These are phyloP conservation scores for Ceratotherium simum DNA, from an alignment of 2,113 vertebrate species.

Conservation along the genomic window DNA sequence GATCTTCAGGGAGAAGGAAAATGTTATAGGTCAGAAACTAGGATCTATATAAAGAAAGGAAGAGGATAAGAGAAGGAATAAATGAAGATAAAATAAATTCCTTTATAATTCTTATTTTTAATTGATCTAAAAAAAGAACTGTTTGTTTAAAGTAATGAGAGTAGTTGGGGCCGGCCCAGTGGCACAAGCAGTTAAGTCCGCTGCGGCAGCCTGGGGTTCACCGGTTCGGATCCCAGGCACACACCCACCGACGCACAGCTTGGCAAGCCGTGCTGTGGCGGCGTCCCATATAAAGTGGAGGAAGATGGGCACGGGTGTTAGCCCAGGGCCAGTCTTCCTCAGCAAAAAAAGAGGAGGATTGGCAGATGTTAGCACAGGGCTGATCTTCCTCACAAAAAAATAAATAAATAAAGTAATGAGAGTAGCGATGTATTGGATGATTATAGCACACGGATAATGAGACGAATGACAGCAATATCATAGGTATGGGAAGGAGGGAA, in stretches of 20 bases:
- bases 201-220: too few species aligned
- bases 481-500: neutral
- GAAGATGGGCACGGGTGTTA: too few species aligned
- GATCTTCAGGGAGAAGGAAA: neutral
- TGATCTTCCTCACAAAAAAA: too few species aligned
- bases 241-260: too few species aligned
- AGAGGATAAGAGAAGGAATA: neutral
- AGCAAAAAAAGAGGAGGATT: too few species aligned
- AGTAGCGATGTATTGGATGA: neutral
- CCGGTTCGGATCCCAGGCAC: too few species aligned
- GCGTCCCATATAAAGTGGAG: too few species aligned
- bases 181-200: too few species aligned
- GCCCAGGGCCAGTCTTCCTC: too few species aligned
- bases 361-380: too few species aligned
- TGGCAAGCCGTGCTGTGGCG: too few species aligned
- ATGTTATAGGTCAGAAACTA: neutral
- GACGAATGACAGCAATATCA: neutral
- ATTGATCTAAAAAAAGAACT: neutral
- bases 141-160: neutral
- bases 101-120: neutral
- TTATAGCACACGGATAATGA: neutral
- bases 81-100: neutral
- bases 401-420: neutral
- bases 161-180: too few species aligned
- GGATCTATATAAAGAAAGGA: neutral